A percentile compares a stretch with the other conserved stretches of the same genome.
phyloP scores from a whole-genome alignment of 2,113 vertebrate species.

The Oreochromis niloticus region DNA sequence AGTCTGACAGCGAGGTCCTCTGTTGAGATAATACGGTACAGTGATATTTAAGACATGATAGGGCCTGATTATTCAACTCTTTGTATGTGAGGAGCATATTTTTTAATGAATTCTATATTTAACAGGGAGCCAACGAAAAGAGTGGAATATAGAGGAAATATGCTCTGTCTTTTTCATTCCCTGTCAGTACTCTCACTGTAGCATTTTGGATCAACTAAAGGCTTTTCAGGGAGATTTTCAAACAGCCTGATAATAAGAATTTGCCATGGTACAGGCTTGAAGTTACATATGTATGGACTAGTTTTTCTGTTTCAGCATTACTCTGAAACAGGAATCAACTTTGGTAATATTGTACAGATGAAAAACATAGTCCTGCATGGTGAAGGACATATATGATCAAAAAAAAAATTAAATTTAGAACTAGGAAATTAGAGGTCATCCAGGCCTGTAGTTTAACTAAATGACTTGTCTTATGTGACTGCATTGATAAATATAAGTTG shows the following conservation, averaged over 20 bases:
- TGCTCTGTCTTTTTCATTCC: not conserved
- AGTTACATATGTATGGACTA: not conserved
- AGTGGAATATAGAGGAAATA: not conserved
- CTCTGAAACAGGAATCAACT: not conserved
- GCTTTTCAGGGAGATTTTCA: not conserved
- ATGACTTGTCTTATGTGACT: not conserved
- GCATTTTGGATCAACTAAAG: not conserved
- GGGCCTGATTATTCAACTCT: not conserved
- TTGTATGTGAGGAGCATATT: not conserved
- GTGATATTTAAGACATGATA: not conserved
- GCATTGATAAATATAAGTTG: not conserved
- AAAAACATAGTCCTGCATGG: not conserved
- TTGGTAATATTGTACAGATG: not conserved
- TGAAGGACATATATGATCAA: not conserved
- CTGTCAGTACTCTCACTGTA: not conserved
- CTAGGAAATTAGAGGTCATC: not conserved
- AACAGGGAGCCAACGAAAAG: not conserved
- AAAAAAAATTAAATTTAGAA: not conserved
- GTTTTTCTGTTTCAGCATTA: not conserved
- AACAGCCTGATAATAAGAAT: not conserved
- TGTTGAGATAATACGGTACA: not conserved
- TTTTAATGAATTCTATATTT: not conserved
- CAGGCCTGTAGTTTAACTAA: not conserved
- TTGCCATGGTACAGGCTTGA: not conserved
- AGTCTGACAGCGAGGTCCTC: not conserved